Evolutionary conservation across 1,140 invertebrate genomes (phyloP), one percentile per base, ranked within the genome.

Genomic region (Chymomyza costata): DNA sequence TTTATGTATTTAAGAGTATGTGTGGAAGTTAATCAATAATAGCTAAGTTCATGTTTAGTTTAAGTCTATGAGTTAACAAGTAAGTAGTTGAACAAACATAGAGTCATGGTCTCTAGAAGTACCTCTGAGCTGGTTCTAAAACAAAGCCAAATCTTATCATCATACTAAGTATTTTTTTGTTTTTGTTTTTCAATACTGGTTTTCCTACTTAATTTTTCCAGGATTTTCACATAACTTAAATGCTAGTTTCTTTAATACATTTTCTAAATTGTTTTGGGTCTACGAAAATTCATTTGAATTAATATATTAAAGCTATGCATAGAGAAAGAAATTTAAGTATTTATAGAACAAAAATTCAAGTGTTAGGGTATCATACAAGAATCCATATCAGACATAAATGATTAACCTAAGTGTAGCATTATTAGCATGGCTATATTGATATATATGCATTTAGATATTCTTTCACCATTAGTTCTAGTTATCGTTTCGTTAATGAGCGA

Each of bases 41-140:
- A 76, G 65, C 70, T 74, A 74, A 58, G 68, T 76, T 74, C 65
- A 59, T 65, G 50, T 74, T 62, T 65, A 70, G 70, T 78, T 61
- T 65, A 78, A 70, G 65, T 37, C 1, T 35, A 11, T 47, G 7
- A 35, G 21, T 37, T 13, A 37, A n/a, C 13, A 34, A 5, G 3
- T 49, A 34, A 35, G 32, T 45, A 49, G 41, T 49, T 25, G 21
- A 25, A 25, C 21, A 25, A 8, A 3, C 21, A 25, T 8, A 25
- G 21, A n/a, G n/a, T n/a, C n/a, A n/a, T n/a, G n/a, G n/a, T n/a
- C n/a, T n/a, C n/a, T n/a, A n/a, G n/a, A n/a, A n/a, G n/a, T n/a
- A n/a, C n/a, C n/a, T n/a, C n/a, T n/a, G n/a, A n/a, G n/a, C n/a
- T n/a, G n/a, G n/a, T n/a, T n/a, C 21, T 25, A 25, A 25, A 25